phyloP scores from a whole-genome alignment of 2,888 invertebrate genomes.

The Chesias legatella region DNA sequence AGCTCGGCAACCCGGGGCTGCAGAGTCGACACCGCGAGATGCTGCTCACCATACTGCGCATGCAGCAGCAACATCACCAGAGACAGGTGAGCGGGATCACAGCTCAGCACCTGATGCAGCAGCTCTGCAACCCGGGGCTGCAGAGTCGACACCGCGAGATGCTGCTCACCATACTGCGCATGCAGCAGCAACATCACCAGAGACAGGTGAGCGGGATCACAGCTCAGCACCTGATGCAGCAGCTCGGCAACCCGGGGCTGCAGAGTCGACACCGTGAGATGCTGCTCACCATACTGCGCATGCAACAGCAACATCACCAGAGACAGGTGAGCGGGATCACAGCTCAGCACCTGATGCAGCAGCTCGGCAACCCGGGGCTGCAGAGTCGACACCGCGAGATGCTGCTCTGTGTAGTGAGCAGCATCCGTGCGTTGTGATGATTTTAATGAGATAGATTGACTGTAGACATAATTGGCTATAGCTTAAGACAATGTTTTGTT shows the following conservation, averaged over 20 bases:
- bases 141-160: slow-evolving; percentile 87
- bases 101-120: slow-evolving; percentile 85
- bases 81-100: slow-evolving; percentile 47
- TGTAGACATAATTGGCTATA: no score
- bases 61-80: slow-evolving; percentile 70
- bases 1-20: slow-evolving; percentile 87
- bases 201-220: slow-evolving; percentile 47
- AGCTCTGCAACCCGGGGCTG: slow-evolving; percentile 87
- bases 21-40: slow-evolving; percentile 87
- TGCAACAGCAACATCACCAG: slow-evolving; percentile 70
- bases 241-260: slow-evolving; percentile 82
- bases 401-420: slow-evolving; percentile 50
- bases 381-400: slow-evolving; percentile 86
- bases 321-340: slow-evolving; percentile 47
- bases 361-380: slow-evolving; percentile 82
- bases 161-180: slow-evolving; percentile 83
- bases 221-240: neutral
- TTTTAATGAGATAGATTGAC: no score
- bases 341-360: neutral
- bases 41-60: slow-evolving; percentile 83
- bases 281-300: slow-evolving; percentile 52
- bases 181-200: slow-evolving; percentile 70
- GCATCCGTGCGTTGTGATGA: no score
- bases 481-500: no score
- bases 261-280: slow-evolving; percentile 86